Percentiles rank a stretch among this genome's conserved stretches.
phyloP scores from a whole-genome alignment of 2,888 invertebrate species.

The Mesorhabditis spiculigera region DNA sequence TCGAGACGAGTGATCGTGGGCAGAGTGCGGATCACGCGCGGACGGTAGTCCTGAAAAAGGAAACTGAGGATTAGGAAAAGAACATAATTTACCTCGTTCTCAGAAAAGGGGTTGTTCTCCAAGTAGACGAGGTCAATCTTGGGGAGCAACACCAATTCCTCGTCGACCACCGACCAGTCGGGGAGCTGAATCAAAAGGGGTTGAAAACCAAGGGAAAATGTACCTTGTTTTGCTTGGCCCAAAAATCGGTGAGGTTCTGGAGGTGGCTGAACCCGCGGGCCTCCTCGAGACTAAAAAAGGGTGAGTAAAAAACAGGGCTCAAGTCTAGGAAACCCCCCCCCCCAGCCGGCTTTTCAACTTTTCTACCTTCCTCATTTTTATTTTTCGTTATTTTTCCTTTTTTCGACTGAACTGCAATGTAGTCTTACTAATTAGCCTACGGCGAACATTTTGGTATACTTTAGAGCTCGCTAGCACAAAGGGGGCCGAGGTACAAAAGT shows the following conservation, averaged over 20 bases:
- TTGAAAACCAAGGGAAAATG: neutral
- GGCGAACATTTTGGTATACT: too few relatives aligned
- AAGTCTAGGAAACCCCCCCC: too few relatives aligned
- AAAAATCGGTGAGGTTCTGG: slow-evolving; percentile 45
- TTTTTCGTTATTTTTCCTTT: too few relatives aligned
- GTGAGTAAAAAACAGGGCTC: too few relatives aligned
- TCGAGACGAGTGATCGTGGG: slow-evolving; percentile 35
- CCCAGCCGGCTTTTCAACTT: too few relatives aligned
- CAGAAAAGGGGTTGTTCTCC: slow-evolving; percentile 38
- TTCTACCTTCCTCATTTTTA: too few relatives aligned
- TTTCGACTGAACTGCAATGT: too few relatives aligned
- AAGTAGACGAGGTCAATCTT: slow-evolving; percentile 39
- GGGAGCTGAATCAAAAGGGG: slow-evolving; percentile 18
- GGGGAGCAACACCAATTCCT: slow-evolving; percentile 29
- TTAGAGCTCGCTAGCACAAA: too few relatives aligned
- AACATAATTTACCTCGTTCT: neutral
- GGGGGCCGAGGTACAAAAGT: too few relatives aligned
- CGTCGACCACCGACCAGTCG: slow-evolving; percentile 35
- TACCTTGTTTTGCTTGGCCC: slow-evolving; percentile 46
- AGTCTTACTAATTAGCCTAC: too few relatives aligned
- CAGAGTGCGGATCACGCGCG: slow-evolving; percentile 24
- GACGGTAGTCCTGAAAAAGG: slow-evolving; percentile 14
- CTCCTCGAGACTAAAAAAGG: slow-evolving; percentile 8
- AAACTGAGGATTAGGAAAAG: neutral
- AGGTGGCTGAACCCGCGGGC: slow-evolving; percentile 38